These are phyloP conservation scores for Anarrhichthys ocellatus DNA, from an alignment of 2,113 vertebrate genomes.

Conservation along the genomic window DNA sequence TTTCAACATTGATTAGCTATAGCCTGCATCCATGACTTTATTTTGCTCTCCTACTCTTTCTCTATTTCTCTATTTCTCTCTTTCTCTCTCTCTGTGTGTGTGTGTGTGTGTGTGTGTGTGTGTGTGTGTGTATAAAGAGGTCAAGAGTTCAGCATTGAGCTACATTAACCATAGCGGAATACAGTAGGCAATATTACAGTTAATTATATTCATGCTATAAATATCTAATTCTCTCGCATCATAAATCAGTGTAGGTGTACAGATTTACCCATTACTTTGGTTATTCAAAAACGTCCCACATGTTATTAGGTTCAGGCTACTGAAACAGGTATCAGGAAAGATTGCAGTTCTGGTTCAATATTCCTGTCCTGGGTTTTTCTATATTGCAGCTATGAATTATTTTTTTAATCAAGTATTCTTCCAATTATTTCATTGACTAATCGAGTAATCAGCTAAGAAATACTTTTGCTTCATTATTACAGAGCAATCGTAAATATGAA, in stretches of 20 bases:
- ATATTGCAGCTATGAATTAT: neutral
- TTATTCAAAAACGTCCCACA: neutral
- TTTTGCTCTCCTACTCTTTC: neutral
- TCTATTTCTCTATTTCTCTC: no score
- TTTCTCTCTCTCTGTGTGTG: no score
- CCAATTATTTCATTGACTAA: no score
- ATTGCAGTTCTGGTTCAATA: neutral
- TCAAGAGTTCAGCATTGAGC: neutral
- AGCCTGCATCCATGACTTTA: constrained; percentile 28
- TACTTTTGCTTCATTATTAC: no score
- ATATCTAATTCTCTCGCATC: neutral
- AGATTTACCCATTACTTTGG: neutral
- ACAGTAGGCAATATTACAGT: neutral
- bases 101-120: neutral
- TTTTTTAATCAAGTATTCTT: no score
- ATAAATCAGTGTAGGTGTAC: neutral
- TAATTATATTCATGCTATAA: neutral
- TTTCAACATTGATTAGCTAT: constrained; percentile 64
- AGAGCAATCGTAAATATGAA: no score
- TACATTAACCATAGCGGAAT: neutral
- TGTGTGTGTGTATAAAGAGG: neutral
- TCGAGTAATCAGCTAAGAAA: no score
- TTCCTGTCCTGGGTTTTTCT: neutral
- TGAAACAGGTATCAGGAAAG: neutral
- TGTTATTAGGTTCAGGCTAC: neutral